A percentile compares a stretch with the other conserved stretches of the same genome.
phyloP scores from a whole-genome alignment of 2,113 vertebrate genomes.

The Ifrita kowaldi region DNA sequence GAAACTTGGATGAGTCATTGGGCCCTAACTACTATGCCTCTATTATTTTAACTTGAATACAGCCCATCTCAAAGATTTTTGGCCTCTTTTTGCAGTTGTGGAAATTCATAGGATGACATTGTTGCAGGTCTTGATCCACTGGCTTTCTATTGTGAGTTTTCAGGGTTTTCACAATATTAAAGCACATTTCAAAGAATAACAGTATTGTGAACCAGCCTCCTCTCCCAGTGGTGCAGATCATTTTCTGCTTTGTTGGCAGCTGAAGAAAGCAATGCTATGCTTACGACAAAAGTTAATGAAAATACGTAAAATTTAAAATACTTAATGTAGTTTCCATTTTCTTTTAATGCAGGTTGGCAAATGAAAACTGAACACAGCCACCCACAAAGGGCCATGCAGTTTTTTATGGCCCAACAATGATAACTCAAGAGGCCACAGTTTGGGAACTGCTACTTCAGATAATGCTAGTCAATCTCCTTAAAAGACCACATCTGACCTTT shows the following conservation, averaged over 20 bases:
- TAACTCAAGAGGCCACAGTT: neutral
- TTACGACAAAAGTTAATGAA: neutral
- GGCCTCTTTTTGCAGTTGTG: neutral
- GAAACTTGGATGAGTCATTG: conserved; percentile 46
- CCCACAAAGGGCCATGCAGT: neutral
- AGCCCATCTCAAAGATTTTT: neutral
- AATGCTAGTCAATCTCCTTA: neutral
- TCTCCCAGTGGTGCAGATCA: neutral
- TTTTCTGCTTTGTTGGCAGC: neutral
- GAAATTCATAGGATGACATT: neutral
- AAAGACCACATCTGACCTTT: neutral
- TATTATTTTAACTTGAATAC: conserved; percentile 39
- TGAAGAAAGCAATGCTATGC: neutral
- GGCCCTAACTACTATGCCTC: neutral
- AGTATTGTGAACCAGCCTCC: neutral
- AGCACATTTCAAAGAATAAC: neutral
- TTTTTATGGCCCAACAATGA: neutral
- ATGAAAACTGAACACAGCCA: neutral
- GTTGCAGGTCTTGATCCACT: neutral
- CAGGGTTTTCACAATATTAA: neutral
- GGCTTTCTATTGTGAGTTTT: neutral
- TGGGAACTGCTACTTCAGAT: neutral
- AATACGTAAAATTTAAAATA: neutral
- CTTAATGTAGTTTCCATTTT: neutral
- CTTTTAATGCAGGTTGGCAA: neutral